Percentiles rank a stretch among this genome's conserved stretches.
Conservation (phyloP, 2,888 invertebrate genomes). For the Orthosia cruda region DNA sequence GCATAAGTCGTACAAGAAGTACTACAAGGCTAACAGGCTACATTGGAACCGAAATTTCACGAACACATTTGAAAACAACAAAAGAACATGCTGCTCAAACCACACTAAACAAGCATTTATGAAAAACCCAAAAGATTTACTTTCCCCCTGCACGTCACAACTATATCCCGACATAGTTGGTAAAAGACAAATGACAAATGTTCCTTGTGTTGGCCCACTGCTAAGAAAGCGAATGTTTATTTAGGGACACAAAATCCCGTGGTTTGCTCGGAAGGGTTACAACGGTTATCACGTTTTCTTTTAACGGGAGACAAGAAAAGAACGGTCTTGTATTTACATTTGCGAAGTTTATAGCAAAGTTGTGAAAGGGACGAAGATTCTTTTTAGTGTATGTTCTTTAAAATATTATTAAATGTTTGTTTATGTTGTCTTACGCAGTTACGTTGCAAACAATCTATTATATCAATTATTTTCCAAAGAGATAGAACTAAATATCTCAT, state of each 20-base stretch:
- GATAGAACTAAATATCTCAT: too few relatives aligned
- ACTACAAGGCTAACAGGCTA: too few relatives aligned
- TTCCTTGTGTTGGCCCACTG: slow-evolving; percentile 42
- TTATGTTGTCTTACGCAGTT: too few relatives aligned
- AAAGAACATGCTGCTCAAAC: slow-evolving; percentile 1
- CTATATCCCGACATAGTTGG: slow-evolving; percentile 48
- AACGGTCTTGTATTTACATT: slow-evolving; percentile 48
- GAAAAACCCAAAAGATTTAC: slow-evolving; percentile 41
- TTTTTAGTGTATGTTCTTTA: background rate
- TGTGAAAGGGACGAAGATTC: background rate
- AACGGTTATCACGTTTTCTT: slow-evolving; percentile 44
- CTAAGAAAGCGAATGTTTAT: slow-evolving; percentile 56
- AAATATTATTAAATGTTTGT: background rate
- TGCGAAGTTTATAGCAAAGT: slow-evolving; percentile 26
- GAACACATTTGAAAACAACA: too few relatives aligned
- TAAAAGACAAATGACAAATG: slow-evolving; percentile 65
- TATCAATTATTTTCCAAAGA: too few relatives aligned
- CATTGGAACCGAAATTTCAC: too few relatives aligned
- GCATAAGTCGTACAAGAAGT: too few relatives aligned
- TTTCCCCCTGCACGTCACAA: slow-evolving; percentile 47
- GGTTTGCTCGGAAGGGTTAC: slow-evolving; percentile 61
- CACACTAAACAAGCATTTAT: slow-evolving; percentile 26
- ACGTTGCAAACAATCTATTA: too few relatives aligned
- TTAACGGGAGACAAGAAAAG: slow-evolving; percentile 38
- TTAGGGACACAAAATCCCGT: slow-evolving; percentile 62